Base-by-base conservation (phyloP, 2,888 invertebrate species). In the Stenolophus ochropezus region DNA sequence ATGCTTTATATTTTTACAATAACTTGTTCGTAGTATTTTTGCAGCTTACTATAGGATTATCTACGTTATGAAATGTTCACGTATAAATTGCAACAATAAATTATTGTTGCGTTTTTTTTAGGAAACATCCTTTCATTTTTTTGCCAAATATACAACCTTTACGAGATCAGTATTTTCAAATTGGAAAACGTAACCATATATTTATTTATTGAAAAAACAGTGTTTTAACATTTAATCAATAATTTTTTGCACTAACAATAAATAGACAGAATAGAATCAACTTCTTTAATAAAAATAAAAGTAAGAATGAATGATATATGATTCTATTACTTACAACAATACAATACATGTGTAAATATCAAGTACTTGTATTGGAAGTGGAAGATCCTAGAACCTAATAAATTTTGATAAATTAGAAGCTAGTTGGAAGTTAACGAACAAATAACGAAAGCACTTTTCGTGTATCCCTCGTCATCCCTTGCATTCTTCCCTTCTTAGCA, bases 1-100 rank as follows among this genome's bases (percentile, higher is more conserved):
- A 33, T 14, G 23, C 58, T 33, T 16, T 25, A n/a, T 61, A 61
- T 69, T 69, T 69, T 21, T 16, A 69, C 65, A 69, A 42, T 69
- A 69, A 65, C 33, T 27, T 69, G 23, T 69, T 27, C 16, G 65
- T 18, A 27, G 27, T 69, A 69, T 69, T 69, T 69, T 65, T 42
- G 18, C 14, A 69, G 65, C 18, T 18, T 69, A 65, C 65, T 33
- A 33, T 16, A 18, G 65, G 33, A 69, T 42, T 69, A 69, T 65
- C 65, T 33, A 6, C 27, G 8, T 14, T 33, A 18, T 27, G 18
- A 20, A 33, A 33, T 33, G 6, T 27, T 69, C 16, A 69, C 16
- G 42, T 69, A 58, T 58, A 61, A 61, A 61, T 42, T 27, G 1
- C 33, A 27, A 69, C 18, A 33, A 33, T 33, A 69, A 61, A 58